phyloP scores from a whole-genome alignment of 1,140 invertebrate genomes.

The Lutraria rhynchaena region DNA sequence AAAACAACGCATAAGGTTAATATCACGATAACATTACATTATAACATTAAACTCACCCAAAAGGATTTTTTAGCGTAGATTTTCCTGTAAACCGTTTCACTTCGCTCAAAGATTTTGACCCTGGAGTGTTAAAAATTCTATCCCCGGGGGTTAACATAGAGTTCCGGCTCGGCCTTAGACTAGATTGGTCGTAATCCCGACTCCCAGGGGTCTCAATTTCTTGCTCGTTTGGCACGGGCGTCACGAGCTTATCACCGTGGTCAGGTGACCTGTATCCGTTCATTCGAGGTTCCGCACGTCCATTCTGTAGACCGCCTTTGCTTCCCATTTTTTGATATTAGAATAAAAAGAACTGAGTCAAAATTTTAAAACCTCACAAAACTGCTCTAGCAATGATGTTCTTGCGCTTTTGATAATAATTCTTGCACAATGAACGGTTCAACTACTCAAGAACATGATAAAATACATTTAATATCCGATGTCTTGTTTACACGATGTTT shows the following conservation, averaged over 20 bases:
- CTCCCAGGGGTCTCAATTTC: conserved; percentile 2
- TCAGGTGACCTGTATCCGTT: conserved; percentile 28
- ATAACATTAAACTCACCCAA: too few relatives aligned
- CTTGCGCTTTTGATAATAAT: too few relatives aligned
- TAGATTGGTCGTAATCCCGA: conserved; percentile 9
- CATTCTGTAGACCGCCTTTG: background rate
- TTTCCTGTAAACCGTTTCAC: conserved; percentile 9
- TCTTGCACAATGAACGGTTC: too few relatives aligned
- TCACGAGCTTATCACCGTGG: conserved; percentile 9
- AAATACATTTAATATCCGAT: too few relatives aligned
- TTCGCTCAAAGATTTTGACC: background rate
- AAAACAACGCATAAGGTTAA: too few relatives aligned
- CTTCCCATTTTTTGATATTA: background rate
- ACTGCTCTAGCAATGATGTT: too few relatives aligned
- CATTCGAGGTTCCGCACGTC: background rate
- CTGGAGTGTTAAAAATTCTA: background rate
- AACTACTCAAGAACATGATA: too few relatives aligned
- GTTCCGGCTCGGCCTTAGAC: conserved; percentile 24
- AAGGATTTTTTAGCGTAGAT: conserved; percentile 28
- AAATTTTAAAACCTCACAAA: too few relatives aligned
- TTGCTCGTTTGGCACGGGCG: conserved; percentile 1
- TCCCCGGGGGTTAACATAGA: conserved; percentile 32
- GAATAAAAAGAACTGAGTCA: too few relatives aligned
- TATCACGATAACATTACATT: too few relatives aligned
- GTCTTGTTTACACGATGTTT: too few relatives aligned